phyloP scores from a whole-genome alignment of 2,113 vertebrate species.

The Cathartes aura region DNA sequence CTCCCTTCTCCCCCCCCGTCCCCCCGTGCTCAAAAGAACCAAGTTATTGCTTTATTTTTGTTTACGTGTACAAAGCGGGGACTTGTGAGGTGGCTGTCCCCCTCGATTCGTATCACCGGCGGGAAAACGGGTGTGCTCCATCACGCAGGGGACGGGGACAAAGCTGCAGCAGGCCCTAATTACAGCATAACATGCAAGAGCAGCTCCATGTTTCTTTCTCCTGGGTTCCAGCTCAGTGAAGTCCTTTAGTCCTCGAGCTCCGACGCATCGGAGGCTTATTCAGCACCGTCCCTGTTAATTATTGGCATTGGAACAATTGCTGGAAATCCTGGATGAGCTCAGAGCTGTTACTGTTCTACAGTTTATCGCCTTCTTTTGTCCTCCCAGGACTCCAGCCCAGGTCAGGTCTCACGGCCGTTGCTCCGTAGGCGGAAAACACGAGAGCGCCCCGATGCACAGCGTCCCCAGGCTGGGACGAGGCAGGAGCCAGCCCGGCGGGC shows the following conservation, averaged over 20 bases:
- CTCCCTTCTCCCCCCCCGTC: not conserved
- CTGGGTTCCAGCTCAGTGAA: not conserved
- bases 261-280: not conserved
- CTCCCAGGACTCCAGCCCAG: not conserved
- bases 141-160: not conserved
- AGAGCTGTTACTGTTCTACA: not conserved
- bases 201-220: not conserved
- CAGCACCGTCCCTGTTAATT: slow-evolving; percentile 40
- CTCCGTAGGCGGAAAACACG: fast-evolving
- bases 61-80: not conserved
- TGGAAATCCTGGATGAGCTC: not conserved
- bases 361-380: not conserved
- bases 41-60: not conserved
- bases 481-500: fast-evolving
- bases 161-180: not conserved
- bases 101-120: fast-evolving
- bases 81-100: not conserved
- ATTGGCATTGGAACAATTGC: not conserved
- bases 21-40: not conserved
- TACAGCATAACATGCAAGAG: not conserved
- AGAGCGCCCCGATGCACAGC: fast-evolving
- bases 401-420: fast-evolving
- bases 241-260: not conserved
- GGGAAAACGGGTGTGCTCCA: not conserved
- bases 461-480: not conserved